These are phyloP conservation scores for Elegia similella DNA, from an alignment of 2,888 invertebrate species.

Conservation along the genomic window DNA sequence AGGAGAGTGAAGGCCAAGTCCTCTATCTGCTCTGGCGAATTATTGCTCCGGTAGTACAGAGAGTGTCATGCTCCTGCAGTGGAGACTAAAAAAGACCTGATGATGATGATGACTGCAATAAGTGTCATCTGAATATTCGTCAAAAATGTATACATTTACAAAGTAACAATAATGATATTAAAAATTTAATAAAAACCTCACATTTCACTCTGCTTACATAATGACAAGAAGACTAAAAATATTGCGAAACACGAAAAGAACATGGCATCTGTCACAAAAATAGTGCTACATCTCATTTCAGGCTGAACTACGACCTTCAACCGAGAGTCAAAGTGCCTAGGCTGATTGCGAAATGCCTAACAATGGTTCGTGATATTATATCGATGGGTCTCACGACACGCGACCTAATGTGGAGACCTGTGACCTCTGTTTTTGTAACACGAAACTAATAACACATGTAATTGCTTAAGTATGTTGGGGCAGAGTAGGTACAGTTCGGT, in stretches of 20 bases:
- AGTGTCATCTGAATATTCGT: too few species aligned
- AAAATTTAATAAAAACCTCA: too few species aligned
- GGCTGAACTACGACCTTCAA: conserved; percentile 10
- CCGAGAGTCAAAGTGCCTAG: conserved; percentile 13
- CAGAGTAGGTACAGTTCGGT: background rate
- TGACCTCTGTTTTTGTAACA: conserved; percentile 16
- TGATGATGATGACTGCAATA: too few species aligned
- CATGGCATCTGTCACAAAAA: conserved; percentile 4
- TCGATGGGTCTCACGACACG: conserved; percentile 32
- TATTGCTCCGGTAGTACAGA: too few species aligned
- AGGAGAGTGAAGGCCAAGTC: too few species aligned
- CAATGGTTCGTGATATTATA: conserved; percentile 33
- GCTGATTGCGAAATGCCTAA: conserved; percentile 24
- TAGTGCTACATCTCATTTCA: conserved; percentile 10
- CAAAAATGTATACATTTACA: too few species aligned
- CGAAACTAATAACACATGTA: conserved; percentile 10
- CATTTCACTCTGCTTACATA: background rate
- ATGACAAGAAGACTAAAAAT: background rate
- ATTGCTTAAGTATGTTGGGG: conserved; percentile 14
- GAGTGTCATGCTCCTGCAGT: too few species aligned
- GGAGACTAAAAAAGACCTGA: too few species aligned
- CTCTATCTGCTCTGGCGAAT: too few species aligned
- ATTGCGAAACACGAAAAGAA: conserved; percentile 3
- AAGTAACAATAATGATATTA: too few species aligned
- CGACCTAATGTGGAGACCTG: conserved; percentile 11